Conservation (phyloP, 2,888 invertebrate genomes). For the Cecidostiba fungosa region DNA sequence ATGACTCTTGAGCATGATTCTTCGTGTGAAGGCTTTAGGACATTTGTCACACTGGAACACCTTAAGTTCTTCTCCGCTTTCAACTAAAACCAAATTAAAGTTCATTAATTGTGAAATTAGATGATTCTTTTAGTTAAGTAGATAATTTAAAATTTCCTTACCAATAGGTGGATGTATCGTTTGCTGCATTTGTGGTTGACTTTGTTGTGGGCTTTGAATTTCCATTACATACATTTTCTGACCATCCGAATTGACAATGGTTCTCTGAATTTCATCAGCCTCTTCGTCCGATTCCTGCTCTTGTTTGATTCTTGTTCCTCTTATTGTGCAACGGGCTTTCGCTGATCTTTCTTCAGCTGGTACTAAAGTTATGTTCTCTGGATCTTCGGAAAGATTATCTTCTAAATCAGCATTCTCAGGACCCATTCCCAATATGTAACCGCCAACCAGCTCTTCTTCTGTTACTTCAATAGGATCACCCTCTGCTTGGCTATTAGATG, state of each 20-base stretch:
- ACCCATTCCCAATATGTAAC: constrained; percentile 78
- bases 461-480: constrained; percentile 78
- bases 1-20: constrained; percentile 84
- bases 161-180: constrained; percentile 49
- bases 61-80: constrained; percentile 79
- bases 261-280: constrained; percentile 75
- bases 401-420: constrained; percentile 78
- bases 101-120: neutral
- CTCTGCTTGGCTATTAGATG: constrained; percentile 69
- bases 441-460: constrained; percentile 78
- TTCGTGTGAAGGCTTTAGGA: constrained; percentile 84
- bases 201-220: constrained; percentile 63
- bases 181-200: constrained; percentile 36
- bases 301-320: constrained; percentile 78
- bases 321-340: constrained; percentile 78
- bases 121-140: neutral
- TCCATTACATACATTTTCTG: constrained; percentile 79
- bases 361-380: constrained; percentile 81
- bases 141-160: constrained; percentile 24
- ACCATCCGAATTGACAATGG: constrained; percentile 72
- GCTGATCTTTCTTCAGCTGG: constrained; percentile 77
- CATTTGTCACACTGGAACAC: constrained; percentile 85
- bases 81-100: constrained; percentile 67
- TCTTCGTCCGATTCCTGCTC: constrained; percentile 79
- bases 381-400: constrained; percentile 77